Evolutionary conservation across 2,888 invertebrate genomes (phyloP), one percentile per base, ranked within the genome.

Genomic region (Zaprionus bogoriensis): DNA sequence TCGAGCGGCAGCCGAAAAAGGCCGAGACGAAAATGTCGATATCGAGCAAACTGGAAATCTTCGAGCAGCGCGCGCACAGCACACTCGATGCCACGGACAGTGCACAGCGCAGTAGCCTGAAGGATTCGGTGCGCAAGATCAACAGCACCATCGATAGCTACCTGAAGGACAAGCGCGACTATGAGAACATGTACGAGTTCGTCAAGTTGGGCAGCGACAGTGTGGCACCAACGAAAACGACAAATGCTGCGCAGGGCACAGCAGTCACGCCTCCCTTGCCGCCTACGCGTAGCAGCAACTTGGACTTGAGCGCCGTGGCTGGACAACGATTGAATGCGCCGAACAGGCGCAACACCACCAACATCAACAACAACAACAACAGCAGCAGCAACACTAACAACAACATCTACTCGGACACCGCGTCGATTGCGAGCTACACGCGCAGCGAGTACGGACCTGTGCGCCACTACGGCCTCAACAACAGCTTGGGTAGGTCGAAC

Each of bases 131-230:
- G 52, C 90, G 91, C 51, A 91, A 91, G 68, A 91, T 91, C 46
- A 91, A 89, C 66, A 89, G 85, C 67, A 91, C 91, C 47, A 91
- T 91, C 54, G 91, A 91, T 23, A 91, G 89, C 66, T 91, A 91
- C 63, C 78, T 91, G 38, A 91, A 91, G 74, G 91, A 91, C 52
- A 91, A 91, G 50, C 88, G 90, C 10, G 89, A 91, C 71, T 91
- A 88, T 47, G 90, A 91, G 58, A 88, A 89, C 44, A 76, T 90
- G 83, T 90, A 90, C 66, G 90, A 91, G 45, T 77, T 89, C 42
- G 87, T 89, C 6, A 90, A 90, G 73, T 77, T 83, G 64, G 84
- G 84, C 30, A 75, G 38, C 38, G 57, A 45, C 38, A 55, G 28
- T 1, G 28, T n/a, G 12, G 42, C 50, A 30, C 3, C 25, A 7